Evolutionary conservation across 2,113 vertebrate genomes (phyloP).

Genomic region (Toxotes jaculatrix): DNA sequence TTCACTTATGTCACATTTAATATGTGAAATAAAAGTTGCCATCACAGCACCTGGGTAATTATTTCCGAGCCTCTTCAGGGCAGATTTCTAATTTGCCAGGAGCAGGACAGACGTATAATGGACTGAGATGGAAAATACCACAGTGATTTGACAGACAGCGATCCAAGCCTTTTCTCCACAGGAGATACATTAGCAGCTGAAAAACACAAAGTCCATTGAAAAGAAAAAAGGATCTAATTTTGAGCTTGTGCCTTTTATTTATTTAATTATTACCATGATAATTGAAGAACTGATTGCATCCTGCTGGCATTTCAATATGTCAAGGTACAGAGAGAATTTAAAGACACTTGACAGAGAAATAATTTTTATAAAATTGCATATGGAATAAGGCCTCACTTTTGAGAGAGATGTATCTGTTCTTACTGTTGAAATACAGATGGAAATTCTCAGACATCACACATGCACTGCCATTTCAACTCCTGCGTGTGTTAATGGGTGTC

Average conservation of each 20-base stretch:
- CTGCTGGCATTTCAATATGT: constrained; percentile 1
- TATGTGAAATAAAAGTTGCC: background rate
- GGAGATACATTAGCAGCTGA: background rate
- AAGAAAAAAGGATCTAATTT: background rate
- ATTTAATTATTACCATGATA: constrained; percentile 1
- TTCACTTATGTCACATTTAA: background rate
- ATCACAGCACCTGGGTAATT: background rate
- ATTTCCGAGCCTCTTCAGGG: background rate
- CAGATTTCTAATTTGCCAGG: constrained; percentile 15
- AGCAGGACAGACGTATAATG: background rate
- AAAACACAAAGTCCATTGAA: background rate
- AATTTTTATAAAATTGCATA: background rate
- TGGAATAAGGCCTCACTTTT: background rate
- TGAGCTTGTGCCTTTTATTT: background rate
- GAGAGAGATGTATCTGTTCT: background rate
- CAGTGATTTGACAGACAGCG: background rate
- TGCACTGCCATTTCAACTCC: no score
- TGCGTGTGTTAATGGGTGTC: background rate
- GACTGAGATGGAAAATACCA: background rate
- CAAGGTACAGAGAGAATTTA: background rate
- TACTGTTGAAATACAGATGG: background rate
- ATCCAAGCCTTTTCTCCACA: background rate
- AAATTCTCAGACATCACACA: rapidly evolving
- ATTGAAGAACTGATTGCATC: background rate
- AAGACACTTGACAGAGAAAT: background rate